These are phyloP conservation scores for Rotaria socialis DNA, from an alignment of 2,888 invertebrate genomes.

Conservation along the genomic window DNA sequence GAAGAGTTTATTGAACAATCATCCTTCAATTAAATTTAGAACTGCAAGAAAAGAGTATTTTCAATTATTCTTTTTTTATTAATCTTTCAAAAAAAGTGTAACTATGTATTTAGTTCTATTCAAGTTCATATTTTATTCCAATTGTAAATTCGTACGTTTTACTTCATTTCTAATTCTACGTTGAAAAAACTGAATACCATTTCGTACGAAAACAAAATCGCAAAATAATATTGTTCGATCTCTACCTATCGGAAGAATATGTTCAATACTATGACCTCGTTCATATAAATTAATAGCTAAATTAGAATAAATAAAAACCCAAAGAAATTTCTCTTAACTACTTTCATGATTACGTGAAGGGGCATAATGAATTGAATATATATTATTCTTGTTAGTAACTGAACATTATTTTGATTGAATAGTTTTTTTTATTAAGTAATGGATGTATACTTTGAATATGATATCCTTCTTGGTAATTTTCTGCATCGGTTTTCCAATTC, in stretches of 20 bases:
- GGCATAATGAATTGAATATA: neutral
- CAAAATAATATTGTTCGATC: neutral
- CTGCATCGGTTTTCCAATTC: neutral
- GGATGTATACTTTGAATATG: neutral
- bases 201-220: neutral
- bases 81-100: too few species aligned
- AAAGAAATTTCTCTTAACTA: neutral
- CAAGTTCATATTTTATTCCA: neutral
- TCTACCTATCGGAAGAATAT: neutral
- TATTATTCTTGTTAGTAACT: neutral
- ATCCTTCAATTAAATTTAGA: too few species aligned
- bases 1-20: too few species aligned
- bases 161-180: neutral
- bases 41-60: too few species aligned
- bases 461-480: conserved; percentile 24
- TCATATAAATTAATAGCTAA: neutral
- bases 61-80: too few species aligned
- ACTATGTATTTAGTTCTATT: too few species aligned
- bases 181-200: neutral
- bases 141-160: neutral
- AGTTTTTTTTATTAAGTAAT: neutral
- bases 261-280: neutral
- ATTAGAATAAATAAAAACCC: neutral
- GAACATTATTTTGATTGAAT: neutral
- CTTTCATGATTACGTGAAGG: neutral